Base-by-base conservation (phyloP, 2,888 invertebrate species). In the Meghimatium bilineatum region DNA sequence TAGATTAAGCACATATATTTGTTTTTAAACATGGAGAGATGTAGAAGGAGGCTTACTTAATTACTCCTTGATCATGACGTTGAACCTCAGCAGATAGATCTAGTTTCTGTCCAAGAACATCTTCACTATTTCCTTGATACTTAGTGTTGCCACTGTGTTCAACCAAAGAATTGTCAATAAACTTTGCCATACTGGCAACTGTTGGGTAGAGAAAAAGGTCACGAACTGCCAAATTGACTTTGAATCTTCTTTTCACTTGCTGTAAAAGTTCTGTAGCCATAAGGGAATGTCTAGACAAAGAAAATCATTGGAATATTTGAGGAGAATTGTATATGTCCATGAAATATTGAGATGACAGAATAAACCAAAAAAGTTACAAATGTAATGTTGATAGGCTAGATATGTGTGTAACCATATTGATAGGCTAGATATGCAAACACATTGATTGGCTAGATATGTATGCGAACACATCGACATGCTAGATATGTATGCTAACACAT, bases 181-280 rank as follows among this genome's bases (percentile, higher is more conserved):
- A 86, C 56, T 88, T 88, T 34, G 92, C 91, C 86, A 94, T 90
- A 36, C 87, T 87, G 38, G 89, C 88, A 56, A 94, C 91, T 10
- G 94, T 93, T 17, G 93, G 92, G 82, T 92, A 91, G 32, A 88
- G 85, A 86, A 94, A 94, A 74, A 94, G 88, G 80, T 94, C 94
- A 74, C 90, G 89, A 71, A 94, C 93, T 32, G 90, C 87, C 82
- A 94, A 80, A 69, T 90, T 89, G 0, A 91, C 85, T 10, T 87
- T 87, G 88, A 93, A 93, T 81, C 89, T 88, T 17, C 89, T 88
- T 32, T 88, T 88, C 14, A 93, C 87, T 79, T 88, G 88, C 69
- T 86, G 87, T 80, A 93, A 89, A 32, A 94, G 90, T 84, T 93
- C 91, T 67, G 93, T 91, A n/a, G 94, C 94, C 78, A 93, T 88